Evolutionary conservation across 2,113 vertebrate species (phyloP).

Genomic region (Nycticryphes semicollaris): DNA sequence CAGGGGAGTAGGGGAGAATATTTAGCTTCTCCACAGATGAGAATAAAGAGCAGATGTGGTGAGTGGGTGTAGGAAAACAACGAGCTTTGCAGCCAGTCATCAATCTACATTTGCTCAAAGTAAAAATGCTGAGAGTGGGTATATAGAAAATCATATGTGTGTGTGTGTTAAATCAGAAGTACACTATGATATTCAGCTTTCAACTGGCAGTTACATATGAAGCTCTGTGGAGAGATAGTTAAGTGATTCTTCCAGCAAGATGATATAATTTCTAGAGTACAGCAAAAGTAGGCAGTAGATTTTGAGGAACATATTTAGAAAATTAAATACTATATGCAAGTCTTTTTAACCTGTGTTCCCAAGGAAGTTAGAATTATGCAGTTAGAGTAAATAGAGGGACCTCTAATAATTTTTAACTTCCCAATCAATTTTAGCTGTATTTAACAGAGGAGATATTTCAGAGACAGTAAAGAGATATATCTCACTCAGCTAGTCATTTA

Average conservation of each 20-base stretch:
- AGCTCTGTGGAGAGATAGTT: background rate
- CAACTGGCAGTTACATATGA: background rate
- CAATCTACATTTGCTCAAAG: background rate
- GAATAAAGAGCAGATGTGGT: conserved; percentile 33
- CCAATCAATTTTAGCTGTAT: background rate
- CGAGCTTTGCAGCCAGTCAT: conserved; percentile 18
- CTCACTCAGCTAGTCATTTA: background rate
- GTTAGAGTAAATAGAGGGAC: background rate
- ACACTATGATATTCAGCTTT: background rate
- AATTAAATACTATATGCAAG: background rate
- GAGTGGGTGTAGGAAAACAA: conserved; percentile 5
- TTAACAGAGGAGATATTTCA: background rate
- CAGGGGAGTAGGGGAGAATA: background rate
- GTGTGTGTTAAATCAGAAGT: background rate
- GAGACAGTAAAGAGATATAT: background rate
- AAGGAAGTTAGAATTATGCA: background rate
- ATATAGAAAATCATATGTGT: background rate
- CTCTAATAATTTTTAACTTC: background rate
- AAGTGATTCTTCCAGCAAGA: background rate
- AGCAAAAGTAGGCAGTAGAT: background rate
- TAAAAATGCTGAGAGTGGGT: background rate
- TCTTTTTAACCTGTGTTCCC: background rate
- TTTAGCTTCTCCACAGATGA: conserved; percentile 2
- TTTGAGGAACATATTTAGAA: background rate
- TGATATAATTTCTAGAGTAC: background rate